Percentiles rank a stretch among this genome's conserved stretches.
phyloP scores from a whole-genome alignment of 2,113 vertebrate species.

The Pangasianodon hypophthalmus region DNA sequence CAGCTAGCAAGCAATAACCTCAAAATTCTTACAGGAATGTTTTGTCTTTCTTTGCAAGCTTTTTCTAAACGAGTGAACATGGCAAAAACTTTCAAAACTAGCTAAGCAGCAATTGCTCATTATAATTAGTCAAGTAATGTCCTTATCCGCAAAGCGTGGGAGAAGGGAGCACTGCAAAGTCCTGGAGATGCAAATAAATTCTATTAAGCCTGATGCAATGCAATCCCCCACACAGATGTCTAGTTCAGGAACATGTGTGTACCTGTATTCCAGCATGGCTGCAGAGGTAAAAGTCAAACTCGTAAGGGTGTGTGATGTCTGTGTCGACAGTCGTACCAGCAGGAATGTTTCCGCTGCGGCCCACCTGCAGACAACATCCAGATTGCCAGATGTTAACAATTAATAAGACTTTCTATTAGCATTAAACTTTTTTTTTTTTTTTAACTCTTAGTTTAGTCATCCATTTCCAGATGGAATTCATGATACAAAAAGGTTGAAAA shows the following conservation, averaged over 20 bases:
- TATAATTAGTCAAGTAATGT: not conserved
- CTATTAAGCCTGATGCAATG: not conserved
- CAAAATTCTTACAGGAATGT: not conserved
- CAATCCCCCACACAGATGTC: not conserved
- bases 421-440: not conserved
- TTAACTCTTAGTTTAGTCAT: not conserved
- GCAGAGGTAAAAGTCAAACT: conserved; percentile 99
- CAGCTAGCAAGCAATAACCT: not conserved
- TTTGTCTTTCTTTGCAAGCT: not conserved
- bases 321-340: conserved; percentile 98
- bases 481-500: not conserved
- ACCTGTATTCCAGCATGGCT: conserved; percentile 99
- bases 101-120: not conserved
- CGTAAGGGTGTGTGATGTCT: conserved; percentile 96
- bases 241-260: not conserved
- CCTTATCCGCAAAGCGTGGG: not conserved
- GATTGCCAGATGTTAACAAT: not conserved
- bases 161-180: not conserved
- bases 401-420: not conserved
- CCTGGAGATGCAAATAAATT: not conserved
- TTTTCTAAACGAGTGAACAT: not conserved
- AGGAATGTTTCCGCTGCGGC: conserved; percentile 98
- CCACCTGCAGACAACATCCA: conserved; percentile 76
- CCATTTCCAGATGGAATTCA: not conserved
- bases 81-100: not conserved